These are phyloP conservation scores for Standfussiana lucernea DNA, from an alignment of 2,888 invertebrate species.

Conservation along the genomic window DNA sequence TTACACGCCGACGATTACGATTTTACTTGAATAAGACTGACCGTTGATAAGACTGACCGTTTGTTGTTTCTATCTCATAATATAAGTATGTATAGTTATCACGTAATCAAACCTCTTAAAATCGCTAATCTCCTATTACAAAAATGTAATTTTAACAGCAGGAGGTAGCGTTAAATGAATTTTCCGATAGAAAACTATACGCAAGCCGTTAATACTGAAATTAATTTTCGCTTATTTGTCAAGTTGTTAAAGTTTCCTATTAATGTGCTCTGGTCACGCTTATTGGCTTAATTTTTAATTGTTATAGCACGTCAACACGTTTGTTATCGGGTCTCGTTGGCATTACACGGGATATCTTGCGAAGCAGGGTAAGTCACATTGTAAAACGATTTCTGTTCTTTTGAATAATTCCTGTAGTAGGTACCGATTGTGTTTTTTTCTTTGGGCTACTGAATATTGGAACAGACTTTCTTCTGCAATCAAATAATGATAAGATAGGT, in stretches of 20 bases:
- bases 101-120: conserved; percentile 39
- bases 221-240: conserved; percentile 87
- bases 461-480: not conserved
- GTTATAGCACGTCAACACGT: conserved; percentile 66
- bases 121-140: conserved; percentile 54
- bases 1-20: not conserved
- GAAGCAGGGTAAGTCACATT: conserved; percentile 58
- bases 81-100: not conserved
- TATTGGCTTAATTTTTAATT: conserved; percentile 83
- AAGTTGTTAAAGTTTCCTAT: conserved; percentile 84
- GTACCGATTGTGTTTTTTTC: not conserved
- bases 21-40: not conserved
- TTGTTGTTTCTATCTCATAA: not conserved
- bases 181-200: conserved; percentile 75
- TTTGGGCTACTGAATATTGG: not conserved
- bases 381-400: conserved; percentile 23
- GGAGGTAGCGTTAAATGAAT: conserved; percentile 73
- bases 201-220: conserved; percentile 76
- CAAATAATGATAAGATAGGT: not conserved
- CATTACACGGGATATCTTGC: conserved; percentile 48
- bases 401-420: not conserved
- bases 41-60: not conserved
- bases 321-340: conserved; percentile 57
- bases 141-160: conserved; percentile 44
- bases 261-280: conserved; percentile 84